Percentiles rank a stretch among this genome's conserved stretches.
phyloP scores from a whole-genome alignment of 2,888 invertebrate genomes.

The Zhuqinia jingwanae region DNA sequence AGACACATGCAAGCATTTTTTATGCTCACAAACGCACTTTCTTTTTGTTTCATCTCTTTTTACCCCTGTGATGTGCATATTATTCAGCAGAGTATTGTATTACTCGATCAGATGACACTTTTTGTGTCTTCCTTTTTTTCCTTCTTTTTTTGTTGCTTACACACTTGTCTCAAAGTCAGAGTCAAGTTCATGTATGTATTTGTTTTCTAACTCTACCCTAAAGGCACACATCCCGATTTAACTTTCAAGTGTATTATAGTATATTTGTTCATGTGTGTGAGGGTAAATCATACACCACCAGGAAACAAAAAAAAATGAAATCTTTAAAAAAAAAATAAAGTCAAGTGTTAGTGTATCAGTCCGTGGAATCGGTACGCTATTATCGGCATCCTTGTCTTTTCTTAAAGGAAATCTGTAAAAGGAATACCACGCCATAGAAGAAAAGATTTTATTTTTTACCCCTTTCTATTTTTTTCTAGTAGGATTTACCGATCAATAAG shows the following conservation, averaged over 20 bases:
- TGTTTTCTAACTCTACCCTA: not conserved
- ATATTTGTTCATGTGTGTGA: not conserved
- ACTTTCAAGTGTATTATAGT: not conserved
- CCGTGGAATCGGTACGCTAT: constrained; percentile 9
- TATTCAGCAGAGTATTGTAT: not conserved
- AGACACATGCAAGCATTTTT: not conserved
- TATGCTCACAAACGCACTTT: not conserved
- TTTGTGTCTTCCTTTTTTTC: too few relatives aligned
- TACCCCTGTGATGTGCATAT: constrained; percentile 6
- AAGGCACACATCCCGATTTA: not conserved
- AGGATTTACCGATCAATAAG: constrained; percentile 8
- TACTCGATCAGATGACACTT: not conserved
- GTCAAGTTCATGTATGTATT: not conserved
- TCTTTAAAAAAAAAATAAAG: constrained; percentile 4
- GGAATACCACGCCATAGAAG: too few relatives aligned
- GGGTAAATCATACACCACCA: not conserved
- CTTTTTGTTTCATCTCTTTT: not conserved
- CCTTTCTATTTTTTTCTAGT: not conserved
- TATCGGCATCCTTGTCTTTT: not conserved
- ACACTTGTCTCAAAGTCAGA: too few relatives aligned
- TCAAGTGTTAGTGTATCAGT: constrained; percentile 22
- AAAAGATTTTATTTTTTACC: not conserved
- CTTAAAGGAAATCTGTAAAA: too few relatives aligned
- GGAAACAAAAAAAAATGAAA: not conserved
- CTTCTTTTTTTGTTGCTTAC: not conserved